These are phyloP conservation scores for Ceryle rudis DNA, from an alignment of 2,797 vertebrate species.

Conservation along the genomic window DNA sequence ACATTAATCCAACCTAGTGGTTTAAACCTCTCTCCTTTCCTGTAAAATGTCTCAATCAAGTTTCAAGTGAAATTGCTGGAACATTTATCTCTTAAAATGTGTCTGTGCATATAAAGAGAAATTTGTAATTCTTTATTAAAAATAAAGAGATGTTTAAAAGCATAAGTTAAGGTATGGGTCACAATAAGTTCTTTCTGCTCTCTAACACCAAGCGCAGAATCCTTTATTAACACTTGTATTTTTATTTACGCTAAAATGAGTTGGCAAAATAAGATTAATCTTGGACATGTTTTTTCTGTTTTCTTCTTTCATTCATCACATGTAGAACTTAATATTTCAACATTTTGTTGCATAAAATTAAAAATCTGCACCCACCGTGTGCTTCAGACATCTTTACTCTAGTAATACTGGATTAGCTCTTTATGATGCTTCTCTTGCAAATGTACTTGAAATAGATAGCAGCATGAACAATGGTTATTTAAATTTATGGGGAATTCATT, in stretches of 20 bases:
- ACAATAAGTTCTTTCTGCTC: background rate
- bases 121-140: slow-evolving; percentile 6
- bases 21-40: slow-evolving; percentile 82
- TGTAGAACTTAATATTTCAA: background rate
- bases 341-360: background rate
- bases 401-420: background rate
- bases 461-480: background rate
- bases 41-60: slow-evolving; percentile 75
- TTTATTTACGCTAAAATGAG: background rate
- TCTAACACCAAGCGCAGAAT: background rate
- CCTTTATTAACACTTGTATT: background rate
- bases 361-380: background rate
- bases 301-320: background rate
- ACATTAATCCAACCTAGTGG: slow-evolving; percentile 83
- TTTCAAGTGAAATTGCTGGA: slow-evolving; percentile 64
- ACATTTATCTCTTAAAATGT: slow-evolving; percentile 38
- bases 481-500: background rate
- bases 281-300: background rate
- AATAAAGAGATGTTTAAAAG: background rate
- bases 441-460: background rate
- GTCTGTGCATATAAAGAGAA: background rate
- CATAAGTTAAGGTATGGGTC: background rate
- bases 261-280: background rate
- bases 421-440: background rate
- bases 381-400: background rate